Evolutionary conservation across 2,888 invertebrate genomes (phyloP).

Genomic region (Altica lythri): DNA sequence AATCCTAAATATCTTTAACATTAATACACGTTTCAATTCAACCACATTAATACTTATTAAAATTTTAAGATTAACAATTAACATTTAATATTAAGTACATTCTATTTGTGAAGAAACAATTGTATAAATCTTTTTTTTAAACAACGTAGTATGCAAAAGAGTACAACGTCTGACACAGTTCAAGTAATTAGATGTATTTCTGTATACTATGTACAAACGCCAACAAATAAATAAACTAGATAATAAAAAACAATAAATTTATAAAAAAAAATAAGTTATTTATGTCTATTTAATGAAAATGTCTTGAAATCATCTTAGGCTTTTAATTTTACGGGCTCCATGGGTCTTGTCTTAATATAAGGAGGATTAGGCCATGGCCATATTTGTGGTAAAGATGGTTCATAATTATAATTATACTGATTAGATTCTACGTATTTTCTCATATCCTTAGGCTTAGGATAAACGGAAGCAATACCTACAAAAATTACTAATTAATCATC

Average conservation of each 20-base stretch:
- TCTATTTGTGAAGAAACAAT: no score
- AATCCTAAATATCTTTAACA: no score
- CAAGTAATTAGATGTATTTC: background rate
- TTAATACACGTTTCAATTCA: no score
- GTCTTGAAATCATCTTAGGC: constrained; percentile 38
- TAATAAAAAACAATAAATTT: constrained; percentile 1
- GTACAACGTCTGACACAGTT: background rate
- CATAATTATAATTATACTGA: constrained; percentile 80
- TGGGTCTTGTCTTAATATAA: constrained; percentile 49
- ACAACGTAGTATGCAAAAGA: background rate
- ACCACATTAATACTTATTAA: no score
- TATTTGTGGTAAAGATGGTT: constrained; percentile 72
- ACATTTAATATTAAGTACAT: no score
- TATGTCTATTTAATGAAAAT: constrained; percentile 17
- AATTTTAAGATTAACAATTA: no score
- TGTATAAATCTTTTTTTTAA: no score
- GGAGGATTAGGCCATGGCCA: constrained; percentile 64
- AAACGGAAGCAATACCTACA: constrained; percentile 82
- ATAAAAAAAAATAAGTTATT: constrained; percentile 31
- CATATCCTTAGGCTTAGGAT: constrained; percentile 83
- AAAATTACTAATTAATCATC: no score
- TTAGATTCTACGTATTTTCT: constrained; percentile 71
- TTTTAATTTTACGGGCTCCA: constrained; percentile 49
- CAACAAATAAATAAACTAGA: constrained; percentile 1
- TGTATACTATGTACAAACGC: background rate